Percentiles rank a stretch among this genome's conserved stretches.
These are phyloP conservation scores for Himalopsyche tibetana DNA, from an alignment of 2,888 invertebrate genomes.

Conservation along the genomic window DNA sequence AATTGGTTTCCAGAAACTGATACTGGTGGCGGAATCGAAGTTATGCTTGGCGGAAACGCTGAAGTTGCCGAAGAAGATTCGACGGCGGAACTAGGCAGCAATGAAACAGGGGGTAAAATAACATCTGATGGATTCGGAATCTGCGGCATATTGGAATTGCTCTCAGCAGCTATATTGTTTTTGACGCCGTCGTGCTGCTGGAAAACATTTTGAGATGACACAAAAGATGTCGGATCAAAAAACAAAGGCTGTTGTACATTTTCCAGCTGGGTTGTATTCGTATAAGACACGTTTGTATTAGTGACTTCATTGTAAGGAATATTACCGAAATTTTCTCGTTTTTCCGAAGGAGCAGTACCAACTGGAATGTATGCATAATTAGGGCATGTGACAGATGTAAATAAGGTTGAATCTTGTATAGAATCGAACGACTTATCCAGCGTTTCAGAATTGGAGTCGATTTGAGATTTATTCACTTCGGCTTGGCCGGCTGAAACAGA, in stretches of 20 bases:
- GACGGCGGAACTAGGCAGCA: background rate
- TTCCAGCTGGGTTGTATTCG: background rate
- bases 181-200: background rate
- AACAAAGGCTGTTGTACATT: conserved; percentile 36
- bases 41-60: background rate
- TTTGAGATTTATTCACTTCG: background rate
- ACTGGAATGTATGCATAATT: conserved; percentile 12
- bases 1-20: conserved; percentile 55
- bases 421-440: background rate
- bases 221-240: conserved; percentile 42
- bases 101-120: background rate
- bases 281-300: background rate
- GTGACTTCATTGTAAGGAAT: conserved; percentile 25
- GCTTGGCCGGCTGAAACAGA: background rate
- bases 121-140: background rate
- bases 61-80: background rate
- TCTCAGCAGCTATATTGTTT: background rate
- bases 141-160: too few species aligned
- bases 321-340: background rate
- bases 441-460: background rate
- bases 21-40: background rate
- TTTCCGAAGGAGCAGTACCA: background rate
- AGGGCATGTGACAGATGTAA: background rate
- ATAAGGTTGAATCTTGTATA: background rate
- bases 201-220: conserved; percentile 4